phyloP scores from a whole-genome alignment of 1,140 invertebrate species.

The Apis dorsata region DNA sequence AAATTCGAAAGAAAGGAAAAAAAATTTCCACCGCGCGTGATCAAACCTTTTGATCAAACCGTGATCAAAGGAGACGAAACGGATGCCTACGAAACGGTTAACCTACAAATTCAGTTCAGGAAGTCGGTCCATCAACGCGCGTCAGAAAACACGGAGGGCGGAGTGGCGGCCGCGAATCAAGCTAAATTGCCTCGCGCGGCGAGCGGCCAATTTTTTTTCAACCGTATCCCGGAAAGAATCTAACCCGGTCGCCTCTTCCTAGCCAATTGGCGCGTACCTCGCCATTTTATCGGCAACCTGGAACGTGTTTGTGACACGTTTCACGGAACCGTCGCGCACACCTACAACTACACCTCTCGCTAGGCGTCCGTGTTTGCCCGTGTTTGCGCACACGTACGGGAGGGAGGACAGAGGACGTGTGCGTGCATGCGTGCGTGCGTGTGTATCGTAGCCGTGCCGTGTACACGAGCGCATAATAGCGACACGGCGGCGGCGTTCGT shows the following conservation, averaged over 20 bases:
- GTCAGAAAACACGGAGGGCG: neutral
- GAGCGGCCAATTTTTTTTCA: slow-evolving; percentile 16
- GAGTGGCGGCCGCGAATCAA: slow-evolving; percentile 13
- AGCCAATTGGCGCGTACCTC: neutral
- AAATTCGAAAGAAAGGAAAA: too few species aligned
- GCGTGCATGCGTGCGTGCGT: neutral
- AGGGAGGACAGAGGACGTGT: neutral
- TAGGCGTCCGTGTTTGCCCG: neutral
- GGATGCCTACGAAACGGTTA: neutral
- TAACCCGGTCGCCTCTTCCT: slow-evolving; percentile 31
- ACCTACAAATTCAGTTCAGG: neutral
- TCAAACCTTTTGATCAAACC: too few species aligned
- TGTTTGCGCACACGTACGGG: neutral
- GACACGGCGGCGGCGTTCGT: slow-evolving; percentile 28
- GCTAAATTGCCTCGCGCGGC: slow-evolving; percentile 1
- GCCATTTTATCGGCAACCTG: slow-evolving; percentile 20
- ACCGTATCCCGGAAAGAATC: slow-evolving; percentile 32
- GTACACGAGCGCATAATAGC: slow-evolving; percentile 24
- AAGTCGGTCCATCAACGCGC: neutral
- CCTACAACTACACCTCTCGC: neutral
- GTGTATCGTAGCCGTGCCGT: too few species aligned
- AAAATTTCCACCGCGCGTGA: too few species aligned
- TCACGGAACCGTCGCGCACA: slow-evolving; percentile 19
- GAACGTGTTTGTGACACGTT: slow-evolving; percentile 34
- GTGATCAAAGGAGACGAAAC: neutral